Percentiles rank a stretch among this genome's conserved stretches.
Conservation (phyloP, 2,113 vertebrate genomes). For the Thomomys bottae region DNA sequence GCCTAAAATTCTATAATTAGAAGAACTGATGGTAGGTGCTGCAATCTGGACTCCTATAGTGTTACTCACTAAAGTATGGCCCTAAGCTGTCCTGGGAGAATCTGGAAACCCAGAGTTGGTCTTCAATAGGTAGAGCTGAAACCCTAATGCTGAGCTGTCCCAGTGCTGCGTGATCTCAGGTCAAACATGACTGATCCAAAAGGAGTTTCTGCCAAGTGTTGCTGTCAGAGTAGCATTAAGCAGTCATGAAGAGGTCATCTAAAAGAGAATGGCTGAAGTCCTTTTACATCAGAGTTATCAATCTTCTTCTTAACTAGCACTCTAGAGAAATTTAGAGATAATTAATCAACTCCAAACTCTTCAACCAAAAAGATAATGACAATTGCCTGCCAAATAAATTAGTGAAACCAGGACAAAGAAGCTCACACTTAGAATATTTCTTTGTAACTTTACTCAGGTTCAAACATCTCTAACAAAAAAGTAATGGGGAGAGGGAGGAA, state of each 20-base stretch:
- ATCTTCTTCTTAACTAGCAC: conserved; percentile 4
- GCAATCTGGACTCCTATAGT: background rate
- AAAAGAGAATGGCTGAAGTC: background rate
- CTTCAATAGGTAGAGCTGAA: background rate
- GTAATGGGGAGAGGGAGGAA: background rate
- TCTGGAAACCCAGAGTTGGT: background rate
- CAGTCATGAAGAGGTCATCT: background rate
- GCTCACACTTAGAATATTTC: background rate
- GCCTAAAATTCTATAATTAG: background rate
- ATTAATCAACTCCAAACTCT: background rate
- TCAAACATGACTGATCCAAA: background rate
- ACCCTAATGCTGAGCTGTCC: background rate
- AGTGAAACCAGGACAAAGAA: background rate
- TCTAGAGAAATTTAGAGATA: conserved; percentile 34
- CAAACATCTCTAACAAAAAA: background rate
- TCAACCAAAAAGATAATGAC: background rate
- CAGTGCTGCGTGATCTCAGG: background rate
- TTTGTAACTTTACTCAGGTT: background rate
- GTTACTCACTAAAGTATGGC: background rate
- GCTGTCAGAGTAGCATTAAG: background rate
- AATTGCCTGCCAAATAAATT: background rate
- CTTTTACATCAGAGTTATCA: background rate
- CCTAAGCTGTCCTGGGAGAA: background rate
- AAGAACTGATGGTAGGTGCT: background rate
- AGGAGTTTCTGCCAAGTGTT: background rate